Conservation (phyloP, 2,797 vertebrate species). For the Schizopygopsis pylzovi region DNA sequence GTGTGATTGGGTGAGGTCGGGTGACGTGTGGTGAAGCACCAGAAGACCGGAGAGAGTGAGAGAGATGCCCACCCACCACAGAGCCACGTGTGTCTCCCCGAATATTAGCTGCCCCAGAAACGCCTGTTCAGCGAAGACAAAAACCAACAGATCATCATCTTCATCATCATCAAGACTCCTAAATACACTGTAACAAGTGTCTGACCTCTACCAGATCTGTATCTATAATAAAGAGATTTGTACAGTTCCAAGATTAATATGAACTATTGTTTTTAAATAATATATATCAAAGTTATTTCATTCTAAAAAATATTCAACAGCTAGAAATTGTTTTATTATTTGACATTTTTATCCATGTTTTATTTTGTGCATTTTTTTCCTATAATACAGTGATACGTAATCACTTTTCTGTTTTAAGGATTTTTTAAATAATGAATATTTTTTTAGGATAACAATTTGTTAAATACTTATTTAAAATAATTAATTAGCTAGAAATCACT, state of each 20-base stretch:
- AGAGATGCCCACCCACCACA: conserved; percentile 94
- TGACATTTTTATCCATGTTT: too few relatives aligned
- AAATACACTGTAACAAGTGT: not conserved
- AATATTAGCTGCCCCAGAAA: conserved; percentile 83
- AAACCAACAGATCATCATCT: not conserved
- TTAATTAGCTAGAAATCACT: not conserved
- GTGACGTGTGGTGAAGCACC: conserved; percentile 84
- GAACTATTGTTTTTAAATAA: not conserved
- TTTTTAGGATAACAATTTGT: not conserved
- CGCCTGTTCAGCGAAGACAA: conserved; percentile 66
- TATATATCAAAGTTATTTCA: not conserved
- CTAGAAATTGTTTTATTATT: too few relatives aligned
- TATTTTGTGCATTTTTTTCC: not conserved
- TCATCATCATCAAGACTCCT: not conserved
- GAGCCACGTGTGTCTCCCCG: conserved; percentile 79
- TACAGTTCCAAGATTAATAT: not conserved
- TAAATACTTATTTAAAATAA: not conserved
- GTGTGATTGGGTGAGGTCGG: conserved; percentile 65
- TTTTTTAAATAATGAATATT: not conserved
- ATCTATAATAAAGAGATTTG: not conserved
- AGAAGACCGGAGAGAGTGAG: conserved; percentile 88
- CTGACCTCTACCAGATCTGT: not conserved
- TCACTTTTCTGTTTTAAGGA: not conserved
- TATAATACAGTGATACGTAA: not conserved
- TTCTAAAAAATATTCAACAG: too few relatives aligned